Conservation (phyloP, 2,113 vertebrate species). For the Hymenochirus boettgeri region DNA sequence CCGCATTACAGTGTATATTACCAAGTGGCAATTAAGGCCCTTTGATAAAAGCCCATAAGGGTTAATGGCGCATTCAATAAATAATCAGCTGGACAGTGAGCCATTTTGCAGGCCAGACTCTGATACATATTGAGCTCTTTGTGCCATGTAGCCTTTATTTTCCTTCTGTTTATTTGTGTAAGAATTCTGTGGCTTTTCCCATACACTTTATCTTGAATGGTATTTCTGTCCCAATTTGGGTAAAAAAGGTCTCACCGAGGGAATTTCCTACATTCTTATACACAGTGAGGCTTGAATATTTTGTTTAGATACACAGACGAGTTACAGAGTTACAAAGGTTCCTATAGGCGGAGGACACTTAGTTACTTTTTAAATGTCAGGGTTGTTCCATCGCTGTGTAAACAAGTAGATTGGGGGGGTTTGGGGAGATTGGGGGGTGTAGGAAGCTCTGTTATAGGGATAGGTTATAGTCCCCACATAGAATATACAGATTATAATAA, state of each 20-base stretch:
- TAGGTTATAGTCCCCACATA: too few relatives aligned
- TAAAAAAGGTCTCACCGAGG: conserved; percentile 17
- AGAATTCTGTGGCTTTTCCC: not conserved
- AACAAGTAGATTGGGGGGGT: too few relatives aligned
- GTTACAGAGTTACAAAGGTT: not conserved
- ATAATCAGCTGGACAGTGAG: not conserved
- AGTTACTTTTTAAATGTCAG: not conserved
- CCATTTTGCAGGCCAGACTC: conserved; percentile 1
- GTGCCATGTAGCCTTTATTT: not conserved
- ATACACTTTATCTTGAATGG: conserved; percentile 18
- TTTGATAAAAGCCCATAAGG: not conserved
- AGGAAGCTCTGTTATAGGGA: too few relatives aligned
- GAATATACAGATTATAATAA: too few relatives aligned
- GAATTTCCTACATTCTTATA: conserved; percentile 22
- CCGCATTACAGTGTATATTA: conserved; percentile 25
- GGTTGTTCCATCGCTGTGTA: not conserved
- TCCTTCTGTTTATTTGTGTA: too few relatives aligned
- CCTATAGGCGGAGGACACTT: too few relatives aligned
- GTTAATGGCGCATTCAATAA: not conserved
- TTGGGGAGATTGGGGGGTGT: too few relatives aligned
- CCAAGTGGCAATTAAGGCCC: not conserved
- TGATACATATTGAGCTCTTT: not conserved
- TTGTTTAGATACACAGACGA: not conserved
- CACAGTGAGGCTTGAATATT: conserved; percentile 29
- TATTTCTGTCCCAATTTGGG: conserved; percentile 20